A percentile compares a stretch with the other conserved stretches of the same genome.
phyloP scores from a whole-genome alignment of 1,140 invertebrate species.

The Hypothenemus hampei region DNA sequence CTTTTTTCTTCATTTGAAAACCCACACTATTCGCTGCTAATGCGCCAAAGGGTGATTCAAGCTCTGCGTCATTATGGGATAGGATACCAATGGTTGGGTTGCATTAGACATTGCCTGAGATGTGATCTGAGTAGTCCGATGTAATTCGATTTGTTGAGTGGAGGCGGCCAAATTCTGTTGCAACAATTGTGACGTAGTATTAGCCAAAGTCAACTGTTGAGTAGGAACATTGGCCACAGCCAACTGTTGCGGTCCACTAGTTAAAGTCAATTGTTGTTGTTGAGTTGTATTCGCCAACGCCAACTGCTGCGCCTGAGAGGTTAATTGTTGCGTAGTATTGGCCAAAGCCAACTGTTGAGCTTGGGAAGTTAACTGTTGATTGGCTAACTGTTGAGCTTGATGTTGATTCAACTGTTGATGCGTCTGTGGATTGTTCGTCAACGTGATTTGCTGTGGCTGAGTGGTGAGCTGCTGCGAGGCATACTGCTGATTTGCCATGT shows the following conservation, averaged over 20 bases:
- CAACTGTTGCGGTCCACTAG: slow-evolving; percentile 39
- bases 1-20: no score
- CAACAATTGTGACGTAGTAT: slow-evolving; percentile 32
- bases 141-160: slow-evolving; percentile 42
- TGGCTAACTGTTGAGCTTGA: slow-evolving; percentile 40
- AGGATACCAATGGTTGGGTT: slow-evolving; percentile 61
- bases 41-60: slow-evolving; percentile 37
- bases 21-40: slow-evolving; percentile 19
- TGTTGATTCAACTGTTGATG: slow-evolving; percentile 31
- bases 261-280: slow-evolving; percentile 37
- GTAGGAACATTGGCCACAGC: slow-evolving; percentile 38
- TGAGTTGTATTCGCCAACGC: slow-evolving; percentile 35
- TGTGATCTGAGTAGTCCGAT: slow-evolving; percentile 42
- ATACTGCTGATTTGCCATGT: slow-evolving; percentile 34
- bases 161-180: slow-evolving; percentile 43
- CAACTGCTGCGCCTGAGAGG: slow-evolving; percentile 38
- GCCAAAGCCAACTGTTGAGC: slow-evolving; percentile 41
- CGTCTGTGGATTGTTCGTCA: slow-evolving; percentile 26
- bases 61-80: slow-evolving; percentile 65
- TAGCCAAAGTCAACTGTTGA: slow-evolving; percentile 35
- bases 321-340: slow-evolving; percentile 38
- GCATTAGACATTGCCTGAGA: slow-evolving; percentile 52
- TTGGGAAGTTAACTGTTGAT: slow-evolving; percentile 41
- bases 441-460: no score
- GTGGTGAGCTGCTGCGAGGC: no score